Percentiles rank a stretch among this genome's conserved stretches.
These are phyloP conservation scores for Dryobotodes eremita DNA, from an alignment of 2,888 invertebrate genomes.

Conservation along the genomic window DNA sequence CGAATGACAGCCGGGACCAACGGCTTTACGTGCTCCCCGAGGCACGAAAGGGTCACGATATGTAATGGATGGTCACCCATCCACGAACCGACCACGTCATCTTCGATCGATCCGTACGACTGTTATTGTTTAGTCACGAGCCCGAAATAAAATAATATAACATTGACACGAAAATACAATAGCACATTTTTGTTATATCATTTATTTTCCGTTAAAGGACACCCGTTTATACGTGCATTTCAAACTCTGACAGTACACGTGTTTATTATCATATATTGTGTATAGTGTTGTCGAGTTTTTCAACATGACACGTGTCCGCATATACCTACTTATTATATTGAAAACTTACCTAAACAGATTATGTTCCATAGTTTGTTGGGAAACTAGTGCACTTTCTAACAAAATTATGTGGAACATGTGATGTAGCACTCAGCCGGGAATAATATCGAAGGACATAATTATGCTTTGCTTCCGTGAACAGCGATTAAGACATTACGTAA, in stretches of 20 bases:
- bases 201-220: background rate
- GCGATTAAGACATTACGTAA: background rate
- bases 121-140: background rate
- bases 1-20: background rate
- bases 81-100: background rate
- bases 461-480: background rate
- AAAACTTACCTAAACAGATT: constrained; percentile 11
- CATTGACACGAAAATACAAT: background rate
- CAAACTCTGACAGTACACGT: background rate
- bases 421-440: too few relatives aligned
- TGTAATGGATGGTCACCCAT: background rate
- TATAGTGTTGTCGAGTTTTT: background rate
- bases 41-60: background rate
- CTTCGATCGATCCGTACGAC: background rate
- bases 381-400: background rate
- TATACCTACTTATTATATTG: too few relatives aligned
- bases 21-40: background rate
- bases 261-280: constrained; percentile 3
- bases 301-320: constrained; percentile 4
- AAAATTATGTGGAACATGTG: background rate
- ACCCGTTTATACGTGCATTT: background rate
- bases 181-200: background rate
- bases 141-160: background rate
- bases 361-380: background rate
- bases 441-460: background rate